phyloP scores from a whole-genome alignment of 2,797 vertebrate genomes.

The Acestrorhynchus altus region DNA sequence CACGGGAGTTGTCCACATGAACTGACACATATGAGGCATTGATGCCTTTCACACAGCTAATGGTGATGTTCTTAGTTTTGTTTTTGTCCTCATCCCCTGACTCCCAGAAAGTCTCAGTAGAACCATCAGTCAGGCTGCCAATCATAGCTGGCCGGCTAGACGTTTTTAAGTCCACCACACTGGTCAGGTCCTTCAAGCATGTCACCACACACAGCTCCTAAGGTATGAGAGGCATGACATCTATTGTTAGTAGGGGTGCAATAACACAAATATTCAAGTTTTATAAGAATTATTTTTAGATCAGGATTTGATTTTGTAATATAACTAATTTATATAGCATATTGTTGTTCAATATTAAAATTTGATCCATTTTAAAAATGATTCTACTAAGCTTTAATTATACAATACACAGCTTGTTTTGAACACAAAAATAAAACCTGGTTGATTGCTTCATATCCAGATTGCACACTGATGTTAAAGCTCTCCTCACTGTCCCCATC shows the following conservation, averaged over 20 bases:
- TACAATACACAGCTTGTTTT: background rate
- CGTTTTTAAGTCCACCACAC: constrained; percentile 97
- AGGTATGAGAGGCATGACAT: background rate
- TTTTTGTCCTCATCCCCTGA: constrained; percentile 99
- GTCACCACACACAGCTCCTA: constrained; percentile 95
- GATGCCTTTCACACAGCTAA: constrained; percentile 97
- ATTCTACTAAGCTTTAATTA: background rate
- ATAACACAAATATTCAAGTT: background rate
- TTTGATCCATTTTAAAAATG: no score
- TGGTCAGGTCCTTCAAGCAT: constrained; percentile 95
- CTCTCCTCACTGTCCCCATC: constrained; percentile 99
- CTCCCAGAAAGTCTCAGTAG: constrained; percentile 99
- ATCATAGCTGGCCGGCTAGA: constrained; percentile 99
- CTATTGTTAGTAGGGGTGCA: background rate
- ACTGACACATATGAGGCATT: constrained; percentile 92
- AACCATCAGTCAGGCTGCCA: constrained; percentile 97
- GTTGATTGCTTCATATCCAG: constrained; percentile 96
- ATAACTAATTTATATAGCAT: background rate
- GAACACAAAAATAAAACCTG: constrained; percentile 75
- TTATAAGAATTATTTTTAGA: no score
- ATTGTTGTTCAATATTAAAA: background rate
- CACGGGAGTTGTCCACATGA: constrained; percentile 98
- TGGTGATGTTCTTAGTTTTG: constrained; percentile 98
- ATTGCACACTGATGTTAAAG: constrained; percentile 97
- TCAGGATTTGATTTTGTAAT: background rate